Base-by-base conservation (phyloP, 2,797 vertebrate species). In the Gastrophryne carolinensis region DNA sequence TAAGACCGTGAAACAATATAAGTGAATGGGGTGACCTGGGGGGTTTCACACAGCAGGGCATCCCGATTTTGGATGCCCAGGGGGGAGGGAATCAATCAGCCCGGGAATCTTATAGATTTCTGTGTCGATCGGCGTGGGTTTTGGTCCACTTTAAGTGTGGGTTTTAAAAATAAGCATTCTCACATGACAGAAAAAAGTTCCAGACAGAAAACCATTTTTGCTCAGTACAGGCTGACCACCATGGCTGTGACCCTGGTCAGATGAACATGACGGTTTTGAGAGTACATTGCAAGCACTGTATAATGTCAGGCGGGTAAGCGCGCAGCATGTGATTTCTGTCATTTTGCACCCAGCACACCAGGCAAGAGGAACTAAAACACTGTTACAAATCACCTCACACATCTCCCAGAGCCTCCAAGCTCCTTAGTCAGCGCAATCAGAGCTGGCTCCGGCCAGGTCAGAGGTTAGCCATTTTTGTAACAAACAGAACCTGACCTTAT, bases 401-500 rank as follows among this genome's bases (percentile, higher is more conserved):
- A 35, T 62, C 62, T 65, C 61, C 50, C 19, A 29, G 23, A 66
- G 5, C 15, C 17, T 65, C 29, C 27, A 3, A 52, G 39, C 65
- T 58, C 15, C 23, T 8, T 29, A 35, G 11, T 58, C 60, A 58
- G 52, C 37, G 47, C 35, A 66, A 32, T 39, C 19, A 15, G 23
- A 29, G 30, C 44, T 49, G 50, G 9, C 60, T 62, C n/a, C 24
- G 23, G 41, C 17, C 15, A 39, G 64, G 56, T 30, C 56, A 62
- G 24, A 53, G 44, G 44, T 65, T 21, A 26, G 26, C 29, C 29
- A 19, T 49, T 53, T 47, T 64, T 57, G 35, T 47, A 54, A 47
- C 29, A 77, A 70, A 71, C 58, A 75, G 73, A 64, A 75, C 52
- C 7, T 64, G 60, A 72, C 60, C 26, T 64, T 53, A 72, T 58